Conservation (phyloP, 1,140 invertebrate genomes). For the Orchesella cincta region DNA sequence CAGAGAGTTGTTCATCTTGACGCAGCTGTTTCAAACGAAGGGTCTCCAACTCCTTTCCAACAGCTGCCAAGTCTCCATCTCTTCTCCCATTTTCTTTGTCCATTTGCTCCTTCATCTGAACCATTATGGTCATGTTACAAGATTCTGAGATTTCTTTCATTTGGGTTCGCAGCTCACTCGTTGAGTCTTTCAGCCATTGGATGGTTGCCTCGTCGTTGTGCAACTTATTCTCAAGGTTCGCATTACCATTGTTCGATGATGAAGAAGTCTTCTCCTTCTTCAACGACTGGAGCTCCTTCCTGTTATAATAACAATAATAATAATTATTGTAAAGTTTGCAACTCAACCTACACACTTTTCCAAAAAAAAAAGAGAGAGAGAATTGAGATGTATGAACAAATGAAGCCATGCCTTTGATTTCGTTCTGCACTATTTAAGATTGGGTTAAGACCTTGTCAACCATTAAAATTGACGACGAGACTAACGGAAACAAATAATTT, state of each 20-base stretch:
- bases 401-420: too few species aligned
- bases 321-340: not conserved
- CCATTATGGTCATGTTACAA: constrained; percentile 35
- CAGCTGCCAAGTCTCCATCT: constrained; percentile 19
- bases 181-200: constrained; percentile 39
- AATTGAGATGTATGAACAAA: too few species aligned
- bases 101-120: constrained; percentile 33
- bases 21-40: not conserved
- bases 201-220: constrained; percentile 34
- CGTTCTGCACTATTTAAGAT: not conserved
- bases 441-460: not conserved
- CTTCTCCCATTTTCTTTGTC: not conserved
- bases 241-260: not conserved
- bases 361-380: not conserved
- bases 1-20: constrained; percentile 17
- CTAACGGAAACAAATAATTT: not conserved
- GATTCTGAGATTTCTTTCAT: constrained; percentile 34
- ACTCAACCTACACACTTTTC: not conserved
- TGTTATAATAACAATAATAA: not conserved
- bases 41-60: constrained; percentile 32
- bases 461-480: not conserved
- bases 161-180: constrained; percentile 38
- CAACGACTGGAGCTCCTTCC: constrained; percentile 36
- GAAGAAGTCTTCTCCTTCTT: constrained; percentile 23
- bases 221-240: constrained; percentile 27